phyloP scores from a whole-genome alignment of 2,888 invertebrate genomes.

The Pachymerium ferrugineum region DNA sequence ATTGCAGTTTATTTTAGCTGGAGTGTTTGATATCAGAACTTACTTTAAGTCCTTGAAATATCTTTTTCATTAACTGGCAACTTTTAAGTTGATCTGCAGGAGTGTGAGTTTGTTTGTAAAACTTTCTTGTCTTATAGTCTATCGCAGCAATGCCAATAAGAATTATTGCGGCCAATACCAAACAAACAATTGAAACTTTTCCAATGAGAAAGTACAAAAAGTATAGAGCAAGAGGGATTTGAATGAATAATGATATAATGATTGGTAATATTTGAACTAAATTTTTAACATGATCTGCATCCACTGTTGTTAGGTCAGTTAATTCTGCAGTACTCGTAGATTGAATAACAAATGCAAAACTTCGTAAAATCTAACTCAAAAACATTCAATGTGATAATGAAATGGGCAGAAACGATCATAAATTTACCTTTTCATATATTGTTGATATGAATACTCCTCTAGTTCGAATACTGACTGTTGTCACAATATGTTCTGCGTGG shows the following conservation, averaged over 20 bases:
- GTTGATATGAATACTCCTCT: background rate
- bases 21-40: too few species aligned
- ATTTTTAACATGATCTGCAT: background rate
- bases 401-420: background rate
- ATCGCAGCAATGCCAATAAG: background rate
- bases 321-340: background rate
- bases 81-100: background rate
- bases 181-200: background rate
- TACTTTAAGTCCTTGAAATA: conserved; percentile 1
- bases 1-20: too few species aligned
- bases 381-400: background rate
- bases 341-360: background rate
- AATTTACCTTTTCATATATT: background rate
- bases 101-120: background rate
- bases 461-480: background rate
- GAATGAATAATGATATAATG: background rate
- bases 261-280: background rate
- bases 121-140: background rate
- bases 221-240: background rate
- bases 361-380: background rate
- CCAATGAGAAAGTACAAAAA: background rate
- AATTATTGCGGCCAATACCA: background rate
- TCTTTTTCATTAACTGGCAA: background rate
- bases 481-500: background rate
- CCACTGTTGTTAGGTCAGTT: background rate